phyloP scores from a whole-genome alignment of 2,797 vertebrate species.

The Schizopygopsis pylzovi region DNA sequence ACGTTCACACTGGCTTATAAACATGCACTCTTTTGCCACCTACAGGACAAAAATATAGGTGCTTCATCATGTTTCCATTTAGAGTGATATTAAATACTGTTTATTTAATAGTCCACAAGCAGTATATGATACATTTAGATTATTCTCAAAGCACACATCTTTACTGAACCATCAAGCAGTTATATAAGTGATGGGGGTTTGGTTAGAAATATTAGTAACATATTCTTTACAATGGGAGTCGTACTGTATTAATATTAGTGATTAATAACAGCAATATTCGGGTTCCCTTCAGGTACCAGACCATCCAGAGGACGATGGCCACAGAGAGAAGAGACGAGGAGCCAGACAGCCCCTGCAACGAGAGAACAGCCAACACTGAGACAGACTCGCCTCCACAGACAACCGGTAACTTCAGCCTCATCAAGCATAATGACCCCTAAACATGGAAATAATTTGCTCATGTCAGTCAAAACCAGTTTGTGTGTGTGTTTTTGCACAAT shows the following conservation, averaged over 20 bases:
- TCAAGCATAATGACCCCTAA: not conserved
- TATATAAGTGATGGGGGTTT: not conserved
- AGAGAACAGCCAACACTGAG: conserved; percentile 79
- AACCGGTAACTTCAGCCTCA: conserved; percentile 33
- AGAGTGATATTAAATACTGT: not conserved
- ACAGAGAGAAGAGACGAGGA: conserved; percentile 83
- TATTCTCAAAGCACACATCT: not conserved
- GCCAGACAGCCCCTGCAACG: conserved; percentile 65
- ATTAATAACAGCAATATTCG: not conserved
- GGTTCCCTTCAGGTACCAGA: conserved; percentile 80
- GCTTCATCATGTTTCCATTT: not conserved
- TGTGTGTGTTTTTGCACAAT: not conserved
- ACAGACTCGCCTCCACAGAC: conserved; percentile 73
- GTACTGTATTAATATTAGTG: not conserved
- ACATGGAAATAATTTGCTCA: not conserved
- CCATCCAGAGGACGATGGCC: conserved; percentile 89
- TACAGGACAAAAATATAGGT: conserved; percentile 26
- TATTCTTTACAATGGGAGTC: not conserved
- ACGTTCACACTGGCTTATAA: not conserved
- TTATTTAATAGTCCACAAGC: not conserved
- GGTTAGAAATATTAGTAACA: not conserved
- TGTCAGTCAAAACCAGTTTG: not conserved
- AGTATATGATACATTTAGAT: not conserved
- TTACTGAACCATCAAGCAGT: not conserved
- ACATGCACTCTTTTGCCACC: conserved; percentile 18